Evolutionary conservation across 2,113 vertebrate species (phyloP).

Genomic region (Mormoops blainvillei): DNA sequence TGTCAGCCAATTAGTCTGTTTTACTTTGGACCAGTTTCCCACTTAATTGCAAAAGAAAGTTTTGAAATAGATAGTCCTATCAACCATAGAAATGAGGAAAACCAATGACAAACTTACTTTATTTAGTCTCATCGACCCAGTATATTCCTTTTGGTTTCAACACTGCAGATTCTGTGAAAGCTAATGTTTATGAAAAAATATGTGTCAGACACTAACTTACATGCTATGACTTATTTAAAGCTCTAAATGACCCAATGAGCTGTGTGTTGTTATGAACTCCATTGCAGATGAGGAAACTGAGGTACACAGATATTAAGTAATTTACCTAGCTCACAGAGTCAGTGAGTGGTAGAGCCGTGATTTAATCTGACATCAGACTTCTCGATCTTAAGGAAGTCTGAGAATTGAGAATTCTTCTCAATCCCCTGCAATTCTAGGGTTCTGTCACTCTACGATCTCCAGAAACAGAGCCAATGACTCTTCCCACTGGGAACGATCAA

Average conservation of each 20-base stretch:
- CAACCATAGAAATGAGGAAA: not conserved
- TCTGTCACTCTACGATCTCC: not conserved
- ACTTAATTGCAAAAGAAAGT: not conserved
- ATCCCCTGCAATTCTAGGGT: not conserved
- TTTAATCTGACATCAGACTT: not conserved
- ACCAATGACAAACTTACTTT: not conserved
- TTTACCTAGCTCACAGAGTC: not conserved
- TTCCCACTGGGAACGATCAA: slow-evolving; percentile 45
- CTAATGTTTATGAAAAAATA: not conserved
- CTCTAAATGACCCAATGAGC: not conserved
- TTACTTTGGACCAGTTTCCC: not conserved
- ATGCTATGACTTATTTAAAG: not conserved
- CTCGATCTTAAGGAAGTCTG: too few relatives aligned
- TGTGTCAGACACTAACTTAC: not conserved
- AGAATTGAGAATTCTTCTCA: too few relatives aligned
- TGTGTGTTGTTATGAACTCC: not conserved
- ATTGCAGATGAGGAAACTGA: slow-evolving; percentile 15
- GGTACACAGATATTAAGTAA: not conserved
- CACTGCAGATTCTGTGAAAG: not conserved
- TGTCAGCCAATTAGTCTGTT: not conserved
- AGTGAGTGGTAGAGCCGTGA: not conserved
- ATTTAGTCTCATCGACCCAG: not conserved
- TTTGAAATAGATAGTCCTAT: not conserved
- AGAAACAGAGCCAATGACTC: slow-evolving; percentile 23
- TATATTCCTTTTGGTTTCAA: not conserved